phyloP scores from a whole-genome alignment of 2,797 vertebrate genomes.

The Rhinella marina region DNA sequence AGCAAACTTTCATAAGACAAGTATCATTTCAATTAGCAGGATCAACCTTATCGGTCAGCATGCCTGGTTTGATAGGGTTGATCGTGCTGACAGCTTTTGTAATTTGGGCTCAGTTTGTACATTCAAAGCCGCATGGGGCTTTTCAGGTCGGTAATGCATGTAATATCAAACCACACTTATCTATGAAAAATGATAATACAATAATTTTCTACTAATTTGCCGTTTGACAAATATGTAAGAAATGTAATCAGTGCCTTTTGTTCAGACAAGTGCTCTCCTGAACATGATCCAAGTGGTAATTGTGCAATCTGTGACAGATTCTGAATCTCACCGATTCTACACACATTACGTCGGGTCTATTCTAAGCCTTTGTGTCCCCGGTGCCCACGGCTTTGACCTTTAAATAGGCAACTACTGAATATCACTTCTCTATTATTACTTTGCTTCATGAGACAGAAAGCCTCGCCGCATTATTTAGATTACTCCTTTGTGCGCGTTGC shows the following conservation, averaged over 20 bases:
- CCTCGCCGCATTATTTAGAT: neutral
- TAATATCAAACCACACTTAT: neutral
- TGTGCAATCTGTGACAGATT: neutral
- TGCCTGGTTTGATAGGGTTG: no score
- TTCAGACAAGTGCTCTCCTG: neutral
- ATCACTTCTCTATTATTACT: slow-evolving; percentile 13
- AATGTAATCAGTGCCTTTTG: slow-evolving; percentile 17
- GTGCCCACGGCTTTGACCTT: slow-evolving; percentile 4
- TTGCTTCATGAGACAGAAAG: neutral
- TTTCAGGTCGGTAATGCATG: no score
- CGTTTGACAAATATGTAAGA: neutral
- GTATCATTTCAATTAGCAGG: no score
- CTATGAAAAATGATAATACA: neutral
- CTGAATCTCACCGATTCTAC: neutral
- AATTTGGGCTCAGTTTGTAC: no score
- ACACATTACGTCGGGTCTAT: neutral
- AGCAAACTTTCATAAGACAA: no score
- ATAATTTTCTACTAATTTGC: neutral
- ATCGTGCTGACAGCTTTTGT: no score
- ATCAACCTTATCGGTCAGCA: no score
- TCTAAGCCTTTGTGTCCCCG: neutral
- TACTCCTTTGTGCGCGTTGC: slow-evolving; percentile 10
- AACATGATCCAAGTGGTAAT: neutral
- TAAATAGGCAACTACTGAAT: neutral
- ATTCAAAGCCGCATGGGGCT: no score